Conservation (phyloP, 2,113 vertebrate genomes). For the Reinhardtius hippoglossoides region DNA sequence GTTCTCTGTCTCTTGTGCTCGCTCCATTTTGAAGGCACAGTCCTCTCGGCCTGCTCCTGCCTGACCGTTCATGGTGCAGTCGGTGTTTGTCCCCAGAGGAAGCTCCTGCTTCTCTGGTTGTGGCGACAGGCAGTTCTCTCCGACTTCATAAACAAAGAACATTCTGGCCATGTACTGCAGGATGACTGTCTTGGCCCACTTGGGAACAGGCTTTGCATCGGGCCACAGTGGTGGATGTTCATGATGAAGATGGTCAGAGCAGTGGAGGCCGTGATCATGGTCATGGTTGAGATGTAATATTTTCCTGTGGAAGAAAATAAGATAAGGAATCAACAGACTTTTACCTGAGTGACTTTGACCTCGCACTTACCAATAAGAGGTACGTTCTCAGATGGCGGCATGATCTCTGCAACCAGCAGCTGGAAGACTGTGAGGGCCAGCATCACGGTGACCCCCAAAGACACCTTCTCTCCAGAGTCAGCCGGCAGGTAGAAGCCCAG, state of each 20-base stretch:
- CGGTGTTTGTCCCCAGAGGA: conserved; percentile 41
- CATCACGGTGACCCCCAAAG: conserved; percentile 91
- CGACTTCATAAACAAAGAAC: conserved; percentile 87
- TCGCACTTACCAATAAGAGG: conserved; percentile 89
- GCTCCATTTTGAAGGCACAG: conserved; percentile 39
- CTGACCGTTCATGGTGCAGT: conserved; percentile 67
- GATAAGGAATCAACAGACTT: conserved; percentile 6
- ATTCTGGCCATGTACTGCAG: conserved; percentile 87
- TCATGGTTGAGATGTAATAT: conserved; percentile 95
- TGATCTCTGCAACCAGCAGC: conserved; percentile 92
- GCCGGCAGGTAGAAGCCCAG: conserved; percentile 93
- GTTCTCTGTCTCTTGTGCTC: background rate
- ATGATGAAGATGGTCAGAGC: conserved; percentile 93
- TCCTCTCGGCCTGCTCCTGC: conserved; percentile 55
- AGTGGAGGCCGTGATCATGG: conserved; percentile 91
- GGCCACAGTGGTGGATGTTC: conserved; percentile 92
- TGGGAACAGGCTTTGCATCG: conserved; percentile 86
- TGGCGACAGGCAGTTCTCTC: conserved; percentile 84
- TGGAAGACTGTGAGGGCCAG: conserved; percentile 94
- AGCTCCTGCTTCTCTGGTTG: conserved; percentile 60
- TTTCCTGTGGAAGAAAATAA: conserved; percentile 82
- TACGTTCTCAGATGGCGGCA: conserved; percentile 92
- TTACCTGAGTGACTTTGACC: background rate
- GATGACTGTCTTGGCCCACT: conserved; percentile 87
- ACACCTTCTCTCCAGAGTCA: conserved; percentile 93